Evolutionary conservation across 2,797 vertebrate species (phyloP).

Genomic region (Sebastes kiyomatsui): DNA sequence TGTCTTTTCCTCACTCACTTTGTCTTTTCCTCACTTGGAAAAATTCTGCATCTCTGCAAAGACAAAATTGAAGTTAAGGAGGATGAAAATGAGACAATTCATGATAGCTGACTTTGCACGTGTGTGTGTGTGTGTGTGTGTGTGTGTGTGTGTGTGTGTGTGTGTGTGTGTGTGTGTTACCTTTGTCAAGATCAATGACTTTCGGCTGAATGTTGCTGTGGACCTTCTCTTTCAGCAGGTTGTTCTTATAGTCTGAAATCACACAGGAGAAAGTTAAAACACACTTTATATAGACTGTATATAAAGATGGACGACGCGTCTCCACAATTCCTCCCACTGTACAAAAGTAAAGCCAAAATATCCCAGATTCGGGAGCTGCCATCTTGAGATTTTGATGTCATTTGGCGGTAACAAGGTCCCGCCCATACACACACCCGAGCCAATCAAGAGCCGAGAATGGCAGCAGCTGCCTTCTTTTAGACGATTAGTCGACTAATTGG

Average conservation of each 20-base stretch:
- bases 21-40: constrained; percentile 57
- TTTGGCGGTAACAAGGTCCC: too few relatives aligned
- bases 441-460: too few relatives aligned
- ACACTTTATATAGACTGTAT: not conserved
- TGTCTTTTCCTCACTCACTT: constrained; percentile 27
- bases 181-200: constrained; percentile 92
- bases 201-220: constrained; percentile 85
- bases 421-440: too few relatives aligned
- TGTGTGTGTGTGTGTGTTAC: constrained; percentile 68
- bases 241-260: constrained; percentile 93
- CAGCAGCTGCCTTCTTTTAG: too few relatives aligned
- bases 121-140: not conserved
- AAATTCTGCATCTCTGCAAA: constrained; percentile 78
- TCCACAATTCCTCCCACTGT: too few relatives aligned
- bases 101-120: not conserved
- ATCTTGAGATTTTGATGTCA: too few relatives aligned
- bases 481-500: too few relatives aligned
- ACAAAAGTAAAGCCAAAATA: too few relatives aligned
- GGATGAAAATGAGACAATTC: not conserved
- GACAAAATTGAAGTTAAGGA: not conserved
- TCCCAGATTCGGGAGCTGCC: too few relatives aligned
- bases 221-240: constrained; percentile 91
- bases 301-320: too few relatives aligned
- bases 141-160: not conserved
- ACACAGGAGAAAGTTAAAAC: constrained; percentile 12